phyloP scores from a whole-genome alignment of 2,113 vertebrate genomes.

The Petromus typicus region DNA sequence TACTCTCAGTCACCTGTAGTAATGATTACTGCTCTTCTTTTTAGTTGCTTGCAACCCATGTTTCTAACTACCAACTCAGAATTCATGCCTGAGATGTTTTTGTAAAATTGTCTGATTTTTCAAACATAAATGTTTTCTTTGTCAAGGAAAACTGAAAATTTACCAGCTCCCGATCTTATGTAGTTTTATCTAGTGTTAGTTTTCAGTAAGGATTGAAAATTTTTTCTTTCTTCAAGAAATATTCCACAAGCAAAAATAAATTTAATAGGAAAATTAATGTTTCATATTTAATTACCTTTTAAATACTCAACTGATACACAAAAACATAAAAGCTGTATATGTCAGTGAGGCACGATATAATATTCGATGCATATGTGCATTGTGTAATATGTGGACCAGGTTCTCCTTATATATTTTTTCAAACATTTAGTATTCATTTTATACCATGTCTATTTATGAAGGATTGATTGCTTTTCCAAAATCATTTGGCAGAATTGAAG shows the following conservation, averaged over 20 bases:
- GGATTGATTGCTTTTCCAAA: background rate
- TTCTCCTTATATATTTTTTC: background rate
- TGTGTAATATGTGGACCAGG: background rate
- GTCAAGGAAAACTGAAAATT: background rate
- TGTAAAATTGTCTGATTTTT: background rate
- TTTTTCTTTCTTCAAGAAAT: background rate
- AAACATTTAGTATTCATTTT: background rate
- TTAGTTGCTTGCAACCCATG: background rate
- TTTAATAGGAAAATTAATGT: background rate
- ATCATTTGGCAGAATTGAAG: background rate
- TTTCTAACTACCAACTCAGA: background rate
- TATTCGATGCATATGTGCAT: background rate
- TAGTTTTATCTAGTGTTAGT: background rate
- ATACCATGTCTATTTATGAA: background rate
- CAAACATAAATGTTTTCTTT: conserved; percentile 10
- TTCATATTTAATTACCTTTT: background rate
- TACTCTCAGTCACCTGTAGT: background rate
- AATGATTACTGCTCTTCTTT: background rate
- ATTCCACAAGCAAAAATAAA: background rate
- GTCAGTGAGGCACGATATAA: background rate
- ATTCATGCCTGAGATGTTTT: background rate
- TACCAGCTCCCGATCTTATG: background rate
- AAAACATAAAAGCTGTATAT: background rate
- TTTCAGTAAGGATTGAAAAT: background rate
- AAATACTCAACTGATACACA: background rate